These are phyloP conservation scores for Excalfactoria chinensis DNA, from an alignment of 2,113 vertebrate species.

Conservation along the genomic window DNA sequence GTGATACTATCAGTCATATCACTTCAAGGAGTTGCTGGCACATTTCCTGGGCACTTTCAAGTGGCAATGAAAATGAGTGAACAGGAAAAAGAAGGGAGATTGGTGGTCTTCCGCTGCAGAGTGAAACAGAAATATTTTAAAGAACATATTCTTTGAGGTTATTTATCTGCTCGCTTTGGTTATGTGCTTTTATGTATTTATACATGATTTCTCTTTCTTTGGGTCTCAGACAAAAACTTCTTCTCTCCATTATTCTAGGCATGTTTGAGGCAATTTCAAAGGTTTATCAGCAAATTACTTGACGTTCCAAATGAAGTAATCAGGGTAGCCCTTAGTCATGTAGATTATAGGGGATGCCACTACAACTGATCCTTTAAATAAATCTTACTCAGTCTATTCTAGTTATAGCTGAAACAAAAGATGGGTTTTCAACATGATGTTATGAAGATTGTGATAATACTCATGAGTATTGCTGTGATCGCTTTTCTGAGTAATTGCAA, in stretches of 20 bases:
- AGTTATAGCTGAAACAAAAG: neutral
- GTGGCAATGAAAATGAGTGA: neutral
- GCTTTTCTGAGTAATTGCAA: neutral
- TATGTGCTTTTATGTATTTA: neutral
- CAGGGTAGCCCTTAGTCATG: neutral
- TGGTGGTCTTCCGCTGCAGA: neutral
- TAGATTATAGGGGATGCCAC: neutral
- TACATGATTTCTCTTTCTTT: neutral
- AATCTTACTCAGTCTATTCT: neutral
- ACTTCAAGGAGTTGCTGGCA: neutral
- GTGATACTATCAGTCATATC: neutral
- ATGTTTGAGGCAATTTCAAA: neutral
- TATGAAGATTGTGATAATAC: neutral
- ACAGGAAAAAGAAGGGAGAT: neutral
- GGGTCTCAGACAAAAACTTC: neutral
- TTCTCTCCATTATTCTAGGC: neutral
- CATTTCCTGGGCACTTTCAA: neutral
- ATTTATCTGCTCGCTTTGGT: neutral
- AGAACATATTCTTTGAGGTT: neutral
- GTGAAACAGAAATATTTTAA: conserved; percentile 1
- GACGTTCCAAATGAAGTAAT: conserved; percentile 27
- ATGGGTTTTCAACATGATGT: neutral
- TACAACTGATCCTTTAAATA: neutral
- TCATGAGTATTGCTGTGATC: neutral
- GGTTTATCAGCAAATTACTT: neutral